Base-by-base conservation (phyloP, 2,888 invertebrate species). In the Melanchra persicariae region DNA sequence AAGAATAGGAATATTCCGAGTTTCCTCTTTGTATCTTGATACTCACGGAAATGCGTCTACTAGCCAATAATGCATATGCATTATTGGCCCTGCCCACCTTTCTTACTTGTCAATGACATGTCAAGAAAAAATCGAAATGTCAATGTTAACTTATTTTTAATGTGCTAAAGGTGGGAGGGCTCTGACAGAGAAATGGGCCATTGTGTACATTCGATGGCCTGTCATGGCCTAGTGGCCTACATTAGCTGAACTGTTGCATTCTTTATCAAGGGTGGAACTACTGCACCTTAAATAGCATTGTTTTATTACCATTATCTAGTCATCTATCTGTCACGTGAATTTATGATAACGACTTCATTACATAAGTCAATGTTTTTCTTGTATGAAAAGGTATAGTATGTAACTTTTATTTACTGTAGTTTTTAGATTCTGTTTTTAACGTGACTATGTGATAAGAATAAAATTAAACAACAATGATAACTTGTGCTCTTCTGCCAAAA, bases 171-270 rank as follows among this genome's bases (percentile, higher is more conserved):
- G 63, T 61, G 43, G 57, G 22, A 57, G 57, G 15, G 8, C 22
- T 22, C 15, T 57, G 22, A 8, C 57, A 37, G 22, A 12, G 30
- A 81, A 66, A 66, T 63, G 51, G 51, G 51, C 54, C 62, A 52
- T 60, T 74, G 74, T 71, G 43, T 54, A 30, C 22, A 66, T 22
- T 19, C 26, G 8, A 51, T 76, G 77, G 26, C 78, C 81, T 65
- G 60, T 24, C 12, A 54, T 75, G 76, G 37, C 78, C 81, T 60
- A 70, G 55, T 78, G 70, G 59, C 81, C 81, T 66, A 78, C 61
- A 30, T 70, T 43, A 26, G 8, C 30, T 37, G 51, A 26, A 6
- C 30, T 37, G 51, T 58, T 77, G 74, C 80, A 80, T 74, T 70
- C 19, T 63, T 37, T 70, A 63, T 49, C 81, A 77, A 66, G 62